phyloP scores from a whole-genome alignment of 2,888 invertebrate genomes.

The Lasiommata megera region DNA sequence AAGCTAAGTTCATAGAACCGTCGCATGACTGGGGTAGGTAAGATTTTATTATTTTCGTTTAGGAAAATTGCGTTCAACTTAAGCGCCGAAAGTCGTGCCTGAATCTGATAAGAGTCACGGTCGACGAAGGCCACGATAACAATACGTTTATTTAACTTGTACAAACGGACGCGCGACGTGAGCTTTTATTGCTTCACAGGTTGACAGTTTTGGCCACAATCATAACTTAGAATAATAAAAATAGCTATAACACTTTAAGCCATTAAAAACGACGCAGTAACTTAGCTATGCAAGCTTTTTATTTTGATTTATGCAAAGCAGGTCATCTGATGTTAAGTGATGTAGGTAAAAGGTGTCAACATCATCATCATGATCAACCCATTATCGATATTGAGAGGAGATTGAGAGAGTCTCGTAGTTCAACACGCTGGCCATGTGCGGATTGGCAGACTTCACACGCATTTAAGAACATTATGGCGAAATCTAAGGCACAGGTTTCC shows the following conservation, averaged over 20 bases:
- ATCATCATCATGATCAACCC: too few species aligned
- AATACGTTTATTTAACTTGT: background rate
- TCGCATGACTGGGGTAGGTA: constrained; percentile 22
- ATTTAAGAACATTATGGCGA: too few species aligned
- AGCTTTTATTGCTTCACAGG: background rate
- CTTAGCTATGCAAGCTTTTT: too few species aligned
- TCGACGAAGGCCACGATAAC: constrained; percentile 21
- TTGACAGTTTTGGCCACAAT: background rate
- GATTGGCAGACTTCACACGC: too few species aligned
- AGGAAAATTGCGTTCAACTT: constrained; percentile 20
- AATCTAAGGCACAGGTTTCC: too few species aligned
- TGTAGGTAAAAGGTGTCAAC: too few species aligned
- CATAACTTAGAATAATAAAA: background rate
- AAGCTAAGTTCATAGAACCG: constrained; percentile 16
- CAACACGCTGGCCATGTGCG: too few species aligned
- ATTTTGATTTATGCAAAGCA: too few species aligned
- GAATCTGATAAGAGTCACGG: constrained; percentile 22
- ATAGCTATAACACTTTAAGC: background rate
- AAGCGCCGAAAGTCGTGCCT: constrained; percentile 17
- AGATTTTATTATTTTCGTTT: constrained; percentile 19
- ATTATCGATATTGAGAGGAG: too few species aligned
- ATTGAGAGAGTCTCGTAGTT: too few species aligned
- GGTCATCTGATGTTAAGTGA: too few species aligned
- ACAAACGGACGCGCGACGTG: background rate
- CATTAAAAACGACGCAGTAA: background rate